Base-by-base conservation (phyloP, 2,888 invertebrate species). In the Cosmorhoe ocellata region DNA sequence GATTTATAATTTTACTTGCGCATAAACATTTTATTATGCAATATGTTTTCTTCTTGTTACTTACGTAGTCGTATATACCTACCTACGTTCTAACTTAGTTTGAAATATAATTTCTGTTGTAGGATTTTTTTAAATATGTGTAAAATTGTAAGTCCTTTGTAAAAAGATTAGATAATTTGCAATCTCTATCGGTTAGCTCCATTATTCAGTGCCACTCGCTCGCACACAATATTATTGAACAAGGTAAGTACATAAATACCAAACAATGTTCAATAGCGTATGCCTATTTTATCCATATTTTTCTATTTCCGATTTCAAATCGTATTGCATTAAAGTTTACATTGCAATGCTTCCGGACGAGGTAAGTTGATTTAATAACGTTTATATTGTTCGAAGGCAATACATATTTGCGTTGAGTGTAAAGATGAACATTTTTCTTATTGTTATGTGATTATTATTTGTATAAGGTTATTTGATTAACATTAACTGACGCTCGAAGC, bases 271-370 rank as follows among this genome's bases (percentile, higher is more conserved):
- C 53, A 52, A 53, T 48, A 56, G 45, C 49, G 49, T 58, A 58
- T 18, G 4, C n/a, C n/a, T n/a, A n/a, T n/a, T 18, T 18, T 18
- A 4, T 4, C 18, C 18, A 18, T 71, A 67, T 69, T 66, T 68
- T 70, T 36, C 13, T 1, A 69, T 74, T 69, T 67, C 68, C 61
- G 59, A 61, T 53, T 57, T 58, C 57, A 32, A 18, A 2, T 47
- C 51, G 48, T 64, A 64, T 65, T 63, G 61, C 52, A 59, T 51
- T 37, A 58, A 28, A 33, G 58, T 47, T 71, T 73, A 69, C 65
- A 64, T 65, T 63, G 67, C 60, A 60, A 66, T 64, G 64, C 66
- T 33, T 40, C 24, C 24, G 61, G 42, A 44, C 50, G 56, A 63
- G 58, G 49, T 59, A 24, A 3, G 1, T 24, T 24, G 3, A 7